Percentiles rank a stretch among this genome's conserved stretches.
Conservation (phyloP, 2,797 vertebrate species). For the Sparidentex hasta region DNA sequence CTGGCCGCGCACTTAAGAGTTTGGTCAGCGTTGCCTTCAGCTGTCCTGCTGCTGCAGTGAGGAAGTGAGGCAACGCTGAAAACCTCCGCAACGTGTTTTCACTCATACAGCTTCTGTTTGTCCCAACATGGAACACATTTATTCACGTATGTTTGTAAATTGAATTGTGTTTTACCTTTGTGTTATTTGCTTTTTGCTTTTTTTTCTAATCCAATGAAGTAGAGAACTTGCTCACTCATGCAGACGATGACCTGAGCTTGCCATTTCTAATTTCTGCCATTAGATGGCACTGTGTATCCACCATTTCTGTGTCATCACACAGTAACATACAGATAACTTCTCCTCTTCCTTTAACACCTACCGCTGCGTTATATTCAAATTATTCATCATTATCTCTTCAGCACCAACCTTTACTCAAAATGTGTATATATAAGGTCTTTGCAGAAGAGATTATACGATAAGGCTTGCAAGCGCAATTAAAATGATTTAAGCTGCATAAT, state of each 20-base stretch:
- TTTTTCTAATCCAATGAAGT: not conserved
- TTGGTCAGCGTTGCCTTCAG: slow-evolving; percentile 53
- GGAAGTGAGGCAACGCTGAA: slow-evolving; percentile 9
- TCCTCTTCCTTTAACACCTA: slow-evolving; percentile 1
- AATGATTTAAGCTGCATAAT: slow-evolving; percentile 50
- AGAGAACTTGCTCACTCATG: not conserved
- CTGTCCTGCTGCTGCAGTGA: slow-evolving; percentile 41
- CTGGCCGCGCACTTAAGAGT: slow-evolving; percentile 42
- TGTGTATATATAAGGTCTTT: not conserved
- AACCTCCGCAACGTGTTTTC: slow-evolving; percentile 19
- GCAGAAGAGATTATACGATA: slow-evolving; percentile 14
- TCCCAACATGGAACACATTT: not conserved
- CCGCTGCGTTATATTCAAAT: slow-evolving; percentile 2
- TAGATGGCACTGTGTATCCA: slow-evolving; percentile 78
- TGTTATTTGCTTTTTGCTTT: not conserved
- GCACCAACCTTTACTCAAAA: slow-evolving; percentile 1
- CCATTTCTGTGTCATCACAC: not conserved
- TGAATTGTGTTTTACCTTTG: not conserved
- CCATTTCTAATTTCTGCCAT: slow-evolving; percentile 46
- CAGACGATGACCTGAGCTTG: not conserved
- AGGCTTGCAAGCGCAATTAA: not conserved
- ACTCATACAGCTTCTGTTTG: not conserved
- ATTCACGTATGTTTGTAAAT: not conserved
- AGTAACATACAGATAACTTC: not conserved
- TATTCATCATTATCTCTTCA: slow-evolving; percentile 15